A percentile compares a stretch with the other conserved stretches of the same genome.
phyloP scores from a whole-genome alignment of 2,888 invertebrate species.

The Caenorhabditis sp. region DNA sequence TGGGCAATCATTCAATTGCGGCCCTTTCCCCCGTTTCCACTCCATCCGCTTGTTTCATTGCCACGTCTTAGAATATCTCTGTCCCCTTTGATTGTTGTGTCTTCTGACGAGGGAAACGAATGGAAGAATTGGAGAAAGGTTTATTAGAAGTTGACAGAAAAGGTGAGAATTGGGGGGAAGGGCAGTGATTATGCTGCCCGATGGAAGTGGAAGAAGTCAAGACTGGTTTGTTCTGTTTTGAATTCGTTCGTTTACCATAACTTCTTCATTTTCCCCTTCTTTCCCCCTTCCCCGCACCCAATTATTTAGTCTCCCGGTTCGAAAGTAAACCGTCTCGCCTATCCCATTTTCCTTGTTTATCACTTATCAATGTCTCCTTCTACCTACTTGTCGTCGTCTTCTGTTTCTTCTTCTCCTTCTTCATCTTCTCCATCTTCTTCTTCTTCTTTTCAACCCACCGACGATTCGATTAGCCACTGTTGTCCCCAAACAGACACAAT shows the following conservation, averaged over 20 bases:
- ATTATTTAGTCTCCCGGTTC: slow-evolving; percentile 37
- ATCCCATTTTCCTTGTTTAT: slow-evolving; percentile 58
- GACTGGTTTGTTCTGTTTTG: slow-evolving; percentile 45
- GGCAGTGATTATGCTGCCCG: slow-evolving; percentile 46
- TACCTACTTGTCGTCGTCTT: not conserved
- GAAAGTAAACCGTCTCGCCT: slow-evolving; percentile 24
- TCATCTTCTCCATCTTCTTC: not conserved
- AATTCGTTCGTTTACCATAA: slow-evolving; percentile 37
- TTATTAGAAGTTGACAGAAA: slow-evolving; percentile 10
- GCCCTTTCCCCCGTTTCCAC: not conserved
- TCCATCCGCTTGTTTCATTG: slow-evolving; percentile 15
- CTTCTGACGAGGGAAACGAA: no score
- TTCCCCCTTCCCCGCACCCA: slow-evolving; percentile 35
- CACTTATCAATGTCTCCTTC: slow-evolving; percentile 54
- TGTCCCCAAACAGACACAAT: slow-evolving; percentile 1
- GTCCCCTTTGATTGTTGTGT: slow-evolving; percentile 9
- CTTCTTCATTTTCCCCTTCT: slow-evolving; percentile 12
- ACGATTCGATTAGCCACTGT: slow-evolving; percentile 52
- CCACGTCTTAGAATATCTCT: slow-evolving; percentile 23
- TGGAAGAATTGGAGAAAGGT: not conserved
- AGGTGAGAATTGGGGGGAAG: slow-evolving; percentile 30
- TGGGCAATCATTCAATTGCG: slow-evolving; percentile 36
- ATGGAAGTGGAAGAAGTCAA: slow-evolving; percentile 15
- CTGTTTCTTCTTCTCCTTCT: slow-evolving; percentile 12
- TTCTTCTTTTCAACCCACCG: slow-evolving; percentile 17